Conservation (phyloP, 2,888 invertebrate genomes). For the Limnephilus lunatus region DNA sequence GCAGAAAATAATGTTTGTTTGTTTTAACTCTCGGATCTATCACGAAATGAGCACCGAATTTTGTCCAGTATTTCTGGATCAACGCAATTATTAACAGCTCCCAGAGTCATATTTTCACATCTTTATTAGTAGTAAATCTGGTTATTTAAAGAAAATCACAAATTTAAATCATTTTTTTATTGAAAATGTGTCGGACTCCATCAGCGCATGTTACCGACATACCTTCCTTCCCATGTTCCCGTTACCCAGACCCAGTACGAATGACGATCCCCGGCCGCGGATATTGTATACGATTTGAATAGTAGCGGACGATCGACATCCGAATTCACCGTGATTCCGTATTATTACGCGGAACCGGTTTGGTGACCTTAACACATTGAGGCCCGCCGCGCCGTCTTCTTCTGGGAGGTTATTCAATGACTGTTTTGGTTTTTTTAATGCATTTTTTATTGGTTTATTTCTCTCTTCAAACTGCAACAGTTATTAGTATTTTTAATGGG, state of each 20-base stretch:
- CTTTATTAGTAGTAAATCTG: too few species aligned
- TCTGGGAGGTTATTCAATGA: neutral
- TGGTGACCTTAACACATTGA: neutral
- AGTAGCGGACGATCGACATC: conserved; percentile 2
- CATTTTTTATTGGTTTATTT: neutral
- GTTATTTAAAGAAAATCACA: neutral
- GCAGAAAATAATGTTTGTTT: too few species aligned
- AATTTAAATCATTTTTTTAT: neutral
- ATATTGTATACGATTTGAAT: neutral
- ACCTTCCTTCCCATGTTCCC: neutral
- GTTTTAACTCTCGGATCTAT: too few species aligned
- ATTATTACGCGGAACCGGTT: neutral
- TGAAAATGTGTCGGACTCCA: neutral
- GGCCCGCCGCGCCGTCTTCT: neutral
- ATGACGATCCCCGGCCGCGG: neutral
- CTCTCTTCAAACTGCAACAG: neutral
- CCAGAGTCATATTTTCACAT: too few species aligned
- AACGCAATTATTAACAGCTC: too few species aligned
- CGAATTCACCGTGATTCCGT: neutral
- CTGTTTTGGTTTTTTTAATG: neutral
- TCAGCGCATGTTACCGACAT: neutral
- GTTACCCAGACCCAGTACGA: neutral
- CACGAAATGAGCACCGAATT: too few species aligned
- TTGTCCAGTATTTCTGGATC: too few species aligned
- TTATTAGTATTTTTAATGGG: too few species aligned